A percentile compares a stretch with the other conserved stretches of the same genome.
Conservation (phyloP, 2,888 invertebrate species). For the Ormyrus rosae region DNA sequence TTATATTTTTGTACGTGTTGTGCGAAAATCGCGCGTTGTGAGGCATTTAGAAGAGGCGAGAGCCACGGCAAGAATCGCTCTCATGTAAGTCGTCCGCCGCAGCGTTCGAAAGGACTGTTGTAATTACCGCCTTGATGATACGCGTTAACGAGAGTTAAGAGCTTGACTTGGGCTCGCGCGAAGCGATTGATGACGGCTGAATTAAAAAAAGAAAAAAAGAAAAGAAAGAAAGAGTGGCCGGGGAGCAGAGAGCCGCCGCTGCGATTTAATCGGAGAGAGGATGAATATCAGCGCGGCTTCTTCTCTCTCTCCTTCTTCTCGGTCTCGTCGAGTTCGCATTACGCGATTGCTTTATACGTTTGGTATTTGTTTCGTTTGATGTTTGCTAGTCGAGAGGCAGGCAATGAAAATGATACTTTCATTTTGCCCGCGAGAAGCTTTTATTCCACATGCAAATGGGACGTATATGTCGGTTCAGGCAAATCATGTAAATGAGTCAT, state of each 20-base stretch:
- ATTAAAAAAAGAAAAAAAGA: neutral
- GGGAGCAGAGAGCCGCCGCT: neutral
- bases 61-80: neutral
- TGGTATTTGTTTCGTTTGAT: constrained; percentile 37
- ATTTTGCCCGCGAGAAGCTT: neutral
- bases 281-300: constrained; percentile 8
- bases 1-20: constrained; percentile 42
- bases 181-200: constrained; percentile 54
- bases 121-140: constrained; percentile 42
- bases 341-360: constrained; percentile 23
- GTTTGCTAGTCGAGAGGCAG: constrained; percentile 30
- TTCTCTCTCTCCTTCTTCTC: constrained; percentile 1
- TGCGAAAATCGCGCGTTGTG: constrained; percentile 26
- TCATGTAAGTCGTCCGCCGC: too few relatives aligned
- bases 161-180: constrained; percentile 52
- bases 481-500: constrained; percentile 28
- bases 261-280: constrained; percentile 41
- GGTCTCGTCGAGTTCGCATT: constrained; percentile 8
- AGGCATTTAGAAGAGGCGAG: constrained; percentile 36
- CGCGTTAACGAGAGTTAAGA: constrained; percentile 24
- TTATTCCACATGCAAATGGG: constrained; percentile 20
- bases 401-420: neutral
- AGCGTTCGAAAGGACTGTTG: constrained; percentile 5
- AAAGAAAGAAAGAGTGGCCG: neutral
- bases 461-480: constrained; percentile 8